Evolutionary conservation across 2,113 vertebrate species (phyloP), one percentile per base, ranked within the genome.

Genomic region (Sterrhoptilus dennistouni): DNA sequence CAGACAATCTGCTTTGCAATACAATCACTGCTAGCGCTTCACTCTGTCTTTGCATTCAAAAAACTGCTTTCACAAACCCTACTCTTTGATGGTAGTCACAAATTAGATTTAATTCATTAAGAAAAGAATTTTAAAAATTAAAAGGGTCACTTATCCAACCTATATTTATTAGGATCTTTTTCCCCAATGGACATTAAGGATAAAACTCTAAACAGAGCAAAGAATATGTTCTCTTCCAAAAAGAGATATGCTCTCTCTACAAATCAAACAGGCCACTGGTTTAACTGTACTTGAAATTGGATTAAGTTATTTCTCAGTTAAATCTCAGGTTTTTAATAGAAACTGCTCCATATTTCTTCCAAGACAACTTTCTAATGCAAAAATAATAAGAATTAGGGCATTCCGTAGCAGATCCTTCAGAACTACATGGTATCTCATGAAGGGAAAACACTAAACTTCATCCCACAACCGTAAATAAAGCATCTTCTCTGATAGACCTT

Each of bases 151-250:
- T 60, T 23, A 68, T 36, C 10, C 14, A 89, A 18, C 3, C 28
- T 40, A 3, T 13, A 21, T 16, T 29, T 19, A 14, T 14, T 13
- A 1, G 7, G 4, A 6, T 1, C 5, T 35, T 75, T 66, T 75
- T 19, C 9, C 17, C 5, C 28, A 21, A 11, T 1, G 4, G 14
- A 66, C 29, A 40, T 24, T 8, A 49, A 57, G 17, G 13, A 35
- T 29, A 75, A 90, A 87, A 56, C 21, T n/a, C 24, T 31, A 16
- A 20, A 68, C 22, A 57, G 11, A 54, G 20, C 5, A 86, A 36
- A 10, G 54, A 71, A 63, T 4, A 24, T 7, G 7, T 1, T 64
- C 24, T 23, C 49, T 79, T 44, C 24, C 35, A 29, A 64, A 52
- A 35, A 22, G 22, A 33, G 2, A 35, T n/a, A 14, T 9, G 2